Conservation (phyloP, 2,888 invertebrate species). For the Geophilus truncorum region DNA sequence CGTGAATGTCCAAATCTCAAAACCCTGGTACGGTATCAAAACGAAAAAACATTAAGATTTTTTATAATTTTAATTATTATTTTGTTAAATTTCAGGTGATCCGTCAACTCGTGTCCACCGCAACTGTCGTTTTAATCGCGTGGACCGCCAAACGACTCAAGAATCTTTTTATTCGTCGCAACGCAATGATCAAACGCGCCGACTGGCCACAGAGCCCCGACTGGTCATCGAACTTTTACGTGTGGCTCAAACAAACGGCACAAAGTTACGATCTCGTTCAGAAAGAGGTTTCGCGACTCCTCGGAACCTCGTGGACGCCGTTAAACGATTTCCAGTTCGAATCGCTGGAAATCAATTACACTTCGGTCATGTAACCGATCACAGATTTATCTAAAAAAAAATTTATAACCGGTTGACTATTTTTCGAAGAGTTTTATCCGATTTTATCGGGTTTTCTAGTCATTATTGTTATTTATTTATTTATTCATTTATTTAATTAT, state of each 20-base stretch:
- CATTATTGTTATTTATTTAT: too few relatives aligned
- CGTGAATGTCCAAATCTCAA: slow-evolving; percentile 62
- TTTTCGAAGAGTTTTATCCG: not conserved
- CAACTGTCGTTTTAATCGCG: slow-evolving; percentile 66
- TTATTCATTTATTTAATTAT: too few relatives aligned
- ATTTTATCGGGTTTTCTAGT: not conserved
- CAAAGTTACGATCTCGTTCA: slow-evolving; percentile 62
- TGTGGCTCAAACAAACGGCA: slow-evolving; percentile 61
- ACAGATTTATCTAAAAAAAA: not conserved
- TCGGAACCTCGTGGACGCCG: slow-evolving; percentile 61
- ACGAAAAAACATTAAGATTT: too few relatives aligned
- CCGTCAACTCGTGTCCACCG: slow-evolving; percentile 70
- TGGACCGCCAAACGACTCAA: slow-evolving; percentile 60
- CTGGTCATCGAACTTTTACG: slow-evolving; percentile 63
- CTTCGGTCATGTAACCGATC: not conserved
- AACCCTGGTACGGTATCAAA: slow-evolving; percentile 56
- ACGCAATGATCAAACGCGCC: slow-evolving; percentile 61
- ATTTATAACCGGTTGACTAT: not conserved
- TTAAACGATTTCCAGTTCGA: slow-evolving; percentile 48
- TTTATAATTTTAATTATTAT: slow-evolving; percentile 10
- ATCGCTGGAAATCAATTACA: slow-evolving; percentile 33
- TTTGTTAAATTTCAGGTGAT: slow-evolving; percentile 54
- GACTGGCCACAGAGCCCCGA: slow-evolving; percentile 63
- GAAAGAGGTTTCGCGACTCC: slow-evolving; percentile 62
- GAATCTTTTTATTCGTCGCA: slow-evolving; percentile 62